Evolutionary conservation across 2,113 vertebrate genomes (phyloP).

Genomic region (Arvicanthis niloticus): DNA sequence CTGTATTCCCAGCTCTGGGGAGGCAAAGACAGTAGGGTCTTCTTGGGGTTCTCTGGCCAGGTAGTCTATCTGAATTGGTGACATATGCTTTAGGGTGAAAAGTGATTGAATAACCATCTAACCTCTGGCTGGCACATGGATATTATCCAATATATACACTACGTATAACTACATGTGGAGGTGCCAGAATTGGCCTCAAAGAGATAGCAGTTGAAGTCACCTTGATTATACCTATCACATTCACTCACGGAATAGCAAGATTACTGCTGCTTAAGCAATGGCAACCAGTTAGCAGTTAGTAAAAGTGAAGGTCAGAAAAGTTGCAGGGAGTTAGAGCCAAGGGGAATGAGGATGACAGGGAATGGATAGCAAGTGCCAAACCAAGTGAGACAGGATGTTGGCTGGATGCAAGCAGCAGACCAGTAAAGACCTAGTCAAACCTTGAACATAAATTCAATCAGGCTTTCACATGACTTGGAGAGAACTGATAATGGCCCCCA

Average conservation of each 20-base stretch:
- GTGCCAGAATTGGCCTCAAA: not conserved
- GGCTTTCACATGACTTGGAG: not conserved
- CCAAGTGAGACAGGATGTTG: not conserved
- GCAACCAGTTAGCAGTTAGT: not conserved
- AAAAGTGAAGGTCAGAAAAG: not conserved
- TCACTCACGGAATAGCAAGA: not conserved
- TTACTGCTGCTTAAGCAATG: not conserved
- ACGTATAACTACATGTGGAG: fast-evolving
- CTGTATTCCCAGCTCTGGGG: not conserved
- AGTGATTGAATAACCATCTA: not conserved
- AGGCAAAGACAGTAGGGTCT: not conserved
- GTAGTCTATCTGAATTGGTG: not conserved
- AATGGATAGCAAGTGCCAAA: not conserved
- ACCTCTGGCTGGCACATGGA: not conserved
- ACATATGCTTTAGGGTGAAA: not conserved
- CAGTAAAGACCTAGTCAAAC: not conserved
- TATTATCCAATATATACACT: not conserved
- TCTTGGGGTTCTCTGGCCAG: not conserved
- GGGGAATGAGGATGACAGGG: not conserved
- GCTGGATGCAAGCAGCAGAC: not conserved
- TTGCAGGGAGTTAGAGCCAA: not conserved
- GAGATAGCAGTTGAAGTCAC: not conserved
- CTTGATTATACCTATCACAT: not conserved
- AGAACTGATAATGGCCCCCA: not conserved
- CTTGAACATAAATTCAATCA: not conserved